Evolutionary conservation across 2,113 vertebrate genomes (phyloP), one percentile per base, ranked within the genome.

Genomic region (Nymphicus hollandicus): DNA sequence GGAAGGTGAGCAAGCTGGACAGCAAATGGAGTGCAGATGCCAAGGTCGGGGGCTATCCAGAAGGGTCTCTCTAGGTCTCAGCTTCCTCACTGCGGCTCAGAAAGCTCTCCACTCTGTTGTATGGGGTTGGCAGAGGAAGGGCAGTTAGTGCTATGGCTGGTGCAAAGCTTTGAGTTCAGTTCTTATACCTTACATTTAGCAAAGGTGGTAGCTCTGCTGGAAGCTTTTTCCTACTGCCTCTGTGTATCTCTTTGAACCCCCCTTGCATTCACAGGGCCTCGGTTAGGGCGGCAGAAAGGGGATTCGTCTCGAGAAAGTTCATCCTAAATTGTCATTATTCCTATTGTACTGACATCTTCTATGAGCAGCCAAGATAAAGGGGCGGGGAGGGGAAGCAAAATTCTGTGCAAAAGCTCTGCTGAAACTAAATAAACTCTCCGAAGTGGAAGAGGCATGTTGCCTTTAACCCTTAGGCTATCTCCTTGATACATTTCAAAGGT

Each of bases 401-500:
- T 41, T 55, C 47, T 71, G 2, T 72, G 47, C 44, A 76, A 27
- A 50, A 87, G 49, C 71, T 65, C 63, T 79, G 39, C 70, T 69
- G 87, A 31, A 95, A 81, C 13, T 9, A 43, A 84, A 82, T 68
- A 64, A 92, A 86, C 41, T 52, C 66, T 82, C 3, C 0, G 16
- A 28, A 86, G 71, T 46, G 53, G 46, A 8, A 6, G 49, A 91
- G 39, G 6, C 17, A 13, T 37, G 66, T 79, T 93, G 84, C 55
- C 70, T 63, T 91, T 76, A 95, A 89, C 91, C 52, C 69, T 91
- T 89, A 70, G 89, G 81, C 87, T 80, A 17, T 73, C 65, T 95
- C 17, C 91, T 66, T 90, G 76, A 79, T 83, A 80, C 29, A 91
- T 91, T 95, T 95, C 78, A 81, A 81, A 95, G 74, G 74, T 91